Evolutionary conservation across 2,888 invertebrate genomes (phyloP), one percentile per base, ranked within the genome.

Genomic region (Zygaena filipendulae): DNA sequence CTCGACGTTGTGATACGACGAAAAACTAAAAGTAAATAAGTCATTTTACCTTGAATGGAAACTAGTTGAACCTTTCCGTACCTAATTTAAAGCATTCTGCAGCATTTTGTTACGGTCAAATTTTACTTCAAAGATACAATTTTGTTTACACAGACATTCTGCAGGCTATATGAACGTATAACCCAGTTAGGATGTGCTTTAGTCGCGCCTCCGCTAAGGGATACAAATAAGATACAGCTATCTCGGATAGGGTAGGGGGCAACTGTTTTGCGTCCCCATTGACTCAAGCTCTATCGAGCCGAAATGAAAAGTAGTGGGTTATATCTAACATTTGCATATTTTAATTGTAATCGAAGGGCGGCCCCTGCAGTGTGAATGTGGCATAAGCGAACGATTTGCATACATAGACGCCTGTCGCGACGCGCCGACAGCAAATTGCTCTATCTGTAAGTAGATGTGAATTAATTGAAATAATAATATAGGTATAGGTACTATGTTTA

Each of bases 251-350:
- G 40, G 41, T 25, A n/a, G 36, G 28, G 36, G 42, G 39, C 29
- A 29, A 38, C 42, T 47, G 40, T 42, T 47, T 47, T 44, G 40
- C 47, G 48, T 52, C 60, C 56, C 58, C 49, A 56, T 52, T 53
- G 56, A 57, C 62, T 53, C 52, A 38, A 44, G 51, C 49, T 57
- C 52, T 62, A 70, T 69, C 61, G 62, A 55, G 43, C 43, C 44
- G 61, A 63, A 69, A 71, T 68, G 64, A 68, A 74, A 75, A 72
- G 69, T 74, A 71, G 71, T 74, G 61, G 60, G 67, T 69, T 64
- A 75, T 72, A 69, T 69, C 59, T 49, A 41, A 45, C 53, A 79
- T 79, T 75, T 74, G 67, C 79, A 79, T 77, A 79, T 79, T 79
- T 77, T 79, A 77, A 77, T 77, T 77, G 74, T 77, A 60, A 63